Evolutionary conservation across 1,140 invertebrate genomes (phyloP).

Genomic region (Orussus abietinus): DNA sequence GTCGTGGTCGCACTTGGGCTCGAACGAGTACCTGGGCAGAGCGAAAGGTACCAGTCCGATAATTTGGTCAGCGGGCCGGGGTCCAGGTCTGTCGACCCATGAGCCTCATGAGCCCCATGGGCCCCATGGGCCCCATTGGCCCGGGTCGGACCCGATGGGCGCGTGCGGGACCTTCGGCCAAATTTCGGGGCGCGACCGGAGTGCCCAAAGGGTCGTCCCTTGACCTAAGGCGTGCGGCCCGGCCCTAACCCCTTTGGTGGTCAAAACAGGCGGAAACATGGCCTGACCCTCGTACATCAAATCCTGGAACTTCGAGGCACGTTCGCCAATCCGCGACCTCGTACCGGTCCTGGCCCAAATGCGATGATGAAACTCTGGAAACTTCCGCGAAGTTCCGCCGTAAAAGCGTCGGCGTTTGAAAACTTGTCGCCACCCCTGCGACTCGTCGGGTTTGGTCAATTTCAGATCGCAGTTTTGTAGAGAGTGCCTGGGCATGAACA

Average conservation of each 20-base stretch:
- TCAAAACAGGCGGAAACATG: conserved; percentile 56
- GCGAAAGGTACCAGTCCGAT: conserved; percentile 32
- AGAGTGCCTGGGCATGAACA: too few species aligned
- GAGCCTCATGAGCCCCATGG: not conserved
- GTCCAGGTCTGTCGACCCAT: not conserved
- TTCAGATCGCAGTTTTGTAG: too few species aligned
- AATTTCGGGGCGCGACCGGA: conserved; percentile 39
- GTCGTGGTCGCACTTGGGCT: too few species aligned
- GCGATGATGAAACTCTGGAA: too few species aligned
- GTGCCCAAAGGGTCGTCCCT: conserved; percentile 37
- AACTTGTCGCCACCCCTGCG: too few species aligned
- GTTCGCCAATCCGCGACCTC: too few species aligned
- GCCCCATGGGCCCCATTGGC: conserved; percentile 20
- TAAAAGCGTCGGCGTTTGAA: too few species aligned
- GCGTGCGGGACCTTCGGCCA: conserved; percentile 8
- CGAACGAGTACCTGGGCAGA: conserved; percentile 2
- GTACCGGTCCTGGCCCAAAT: too few species aligned
- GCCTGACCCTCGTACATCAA: conserved; percentile 50
- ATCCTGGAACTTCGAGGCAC: too few species aligned
- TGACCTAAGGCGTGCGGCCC: conserved; percentile 49
- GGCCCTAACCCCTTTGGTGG: conserved; percentile 49
- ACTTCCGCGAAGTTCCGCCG: too few species aligned
- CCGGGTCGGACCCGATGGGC: conserved; percentile 26
- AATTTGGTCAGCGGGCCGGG: conserved; percentile 36
- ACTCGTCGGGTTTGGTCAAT: too few species aligned